phyloP scores from a whole-genome alignment of 2,888 invertebrate species.

The Synergus laeviventris region DNA sequence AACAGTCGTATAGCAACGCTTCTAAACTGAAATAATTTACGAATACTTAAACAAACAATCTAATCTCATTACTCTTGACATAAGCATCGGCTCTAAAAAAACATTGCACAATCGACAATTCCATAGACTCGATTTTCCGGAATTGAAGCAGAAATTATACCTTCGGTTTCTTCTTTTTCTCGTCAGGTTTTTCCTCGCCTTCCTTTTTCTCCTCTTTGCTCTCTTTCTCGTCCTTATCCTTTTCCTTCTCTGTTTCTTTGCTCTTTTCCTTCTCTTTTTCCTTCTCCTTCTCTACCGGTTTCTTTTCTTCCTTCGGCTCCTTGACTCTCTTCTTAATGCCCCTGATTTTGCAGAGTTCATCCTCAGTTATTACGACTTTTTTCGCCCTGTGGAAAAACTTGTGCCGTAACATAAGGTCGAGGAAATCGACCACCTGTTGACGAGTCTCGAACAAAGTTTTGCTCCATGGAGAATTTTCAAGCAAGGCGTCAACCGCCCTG shows the following conservation, averaged over 20 bases:
- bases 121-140: neutral
- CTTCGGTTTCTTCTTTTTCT: conserved; percentile 76
- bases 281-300: conserved; percentile 67
- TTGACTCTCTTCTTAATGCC: conserved; percentile 76
- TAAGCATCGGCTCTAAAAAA: too few relatives aligned
- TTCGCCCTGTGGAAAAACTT: conserved; percentile 97
- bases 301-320: conserved; percentile 73
- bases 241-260: conserved; percentile 67
- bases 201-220: conserved; percentile 66
- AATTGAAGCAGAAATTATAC: conserved; percentile 60
- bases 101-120: neutral
- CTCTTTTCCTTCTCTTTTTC: conserved; percentile 75
- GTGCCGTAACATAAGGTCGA: conserved; percentile 91
- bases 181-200: conserved; percentile 72
- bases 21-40: too few relatives aligned
- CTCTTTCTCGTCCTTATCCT: conserved; percentile 71
- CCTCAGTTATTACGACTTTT: conserved; percentile 80
- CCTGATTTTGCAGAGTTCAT: conserved; percentile 76
- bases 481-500: conserved; percentile 93
- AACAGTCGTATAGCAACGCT: too few relatives aligned
- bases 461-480: conserved; percentile 92
- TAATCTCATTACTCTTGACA: too few relatives aligned
- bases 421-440: conserved; percentile 86
- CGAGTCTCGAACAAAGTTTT: conserved; percentile 88
- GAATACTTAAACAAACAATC: too few relatives aligned